These are phyloP conservation scores for Agrotis puta DNA, from an alignment of 2,888 invertebrate genomes.

Conservation along the genomic window DNA sequence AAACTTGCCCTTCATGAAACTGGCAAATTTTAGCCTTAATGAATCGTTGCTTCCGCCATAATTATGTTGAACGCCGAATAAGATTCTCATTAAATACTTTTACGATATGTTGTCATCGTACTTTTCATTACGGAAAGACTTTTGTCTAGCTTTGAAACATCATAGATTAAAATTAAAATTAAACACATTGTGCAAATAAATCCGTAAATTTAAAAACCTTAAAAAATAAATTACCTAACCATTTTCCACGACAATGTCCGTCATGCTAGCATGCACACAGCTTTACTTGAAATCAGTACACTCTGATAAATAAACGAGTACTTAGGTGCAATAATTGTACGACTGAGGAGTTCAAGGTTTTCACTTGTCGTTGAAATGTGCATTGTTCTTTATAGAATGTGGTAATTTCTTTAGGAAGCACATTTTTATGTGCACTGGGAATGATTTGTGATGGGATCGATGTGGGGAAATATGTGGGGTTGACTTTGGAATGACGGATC, in stretches of 20 bases:
- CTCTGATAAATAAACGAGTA: conserved; percentile 58
- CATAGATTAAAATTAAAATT: too few species aligned
- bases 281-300: conserved; percentile 46
- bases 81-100: too few species aligned
- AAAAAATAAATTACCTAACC: not conserved
- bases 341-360: conserved; percentile 63
- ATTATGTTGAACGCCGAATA: too few species aligned
- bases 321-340: conserved; percentile 59
- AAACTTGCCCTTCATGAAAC: too few species aligned
- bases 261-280: conserved; percentile 2
- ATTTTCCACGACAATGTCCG: not conserved
- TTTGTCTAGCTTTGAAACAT: too few species aligned
- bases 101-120: too few species aligned
- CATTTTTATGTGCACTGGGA: conserved; percentile 23
- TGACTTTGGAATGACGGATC: too few species aligned
- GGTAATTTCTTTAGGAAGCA: conserved; percentile 31
- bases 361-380: conserved; percentile 25
- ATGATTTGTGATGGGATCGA: conserved; percentile 26
- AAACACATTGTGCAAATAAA: not conserved
- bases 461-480: not conserved
- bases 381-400: conserved; percentile 36
- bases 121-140: too few species aligned
- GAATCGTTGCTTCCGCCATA: too few species aligned
- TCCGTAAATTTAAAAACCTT: not conserved
- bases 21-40: too few species aligned